Base-by-base conservation (phyloP, 2,888 invertebrate genomes). In the Tipula unca region DNA sequence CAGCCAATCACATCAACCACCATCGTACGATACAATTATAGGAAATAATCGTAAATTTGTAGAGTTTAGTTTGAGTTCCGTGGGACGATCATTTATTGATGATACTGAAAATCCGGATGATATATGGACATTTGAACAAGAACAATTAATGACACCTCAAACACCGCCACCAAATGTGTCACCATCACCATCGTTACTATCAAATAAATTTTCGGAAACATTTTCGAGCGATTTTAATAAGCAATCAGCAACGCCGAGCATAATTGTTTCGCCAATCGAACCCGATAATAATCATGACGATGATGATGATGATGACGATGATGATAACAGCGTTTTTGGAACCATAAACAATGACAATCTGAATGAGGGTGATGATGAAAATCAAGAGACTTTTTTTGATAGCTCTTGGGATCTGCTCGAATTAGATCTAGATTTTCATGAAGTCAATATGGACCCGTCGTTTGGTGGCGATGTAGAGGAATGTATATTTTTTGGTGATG, bases 111-210 rank as follows among this genome's bases (percentile, higher is more conserved):
- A 82, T 39, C 13, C 92, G 92, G 92, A 90, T 90, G 89, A 92
- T 91, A 1, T 92, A 91, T 25, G 91, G 91, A 0, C 36, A 42
- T 39, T 39, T 8, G 39, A 39, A 25, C 85, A 39, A 85, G 36
- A 36, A 20, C 84, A 85, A 85, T 87, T 91, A 85, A 91, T 90
- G 88, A 94, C 94, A 3, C 94, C 94, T 8, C 94, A 94, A 88
- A 94, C 94, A 3, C 94, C 95, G 29, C 93, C 94, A 84, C 94
- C 94, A 17, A 94, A 94, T 89, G 92, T 94, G 17, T 92, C 92
- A 85, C 91, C 92, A 85, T 89, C 91, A 17, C 87, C 88, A 2
- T 88, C 85, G 25, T 83, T 83, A 32, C 4, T 17, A 5, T 83
- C 87, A 85, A 88, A 87, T 86, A 92, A 29, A 90, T 93, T 87